These are phyloP conservation scores for Caenorhabditis macrosperma DNA, from an alignment of 2,888 invertebrate genomes.

Conservation along the genomic window DNA sequence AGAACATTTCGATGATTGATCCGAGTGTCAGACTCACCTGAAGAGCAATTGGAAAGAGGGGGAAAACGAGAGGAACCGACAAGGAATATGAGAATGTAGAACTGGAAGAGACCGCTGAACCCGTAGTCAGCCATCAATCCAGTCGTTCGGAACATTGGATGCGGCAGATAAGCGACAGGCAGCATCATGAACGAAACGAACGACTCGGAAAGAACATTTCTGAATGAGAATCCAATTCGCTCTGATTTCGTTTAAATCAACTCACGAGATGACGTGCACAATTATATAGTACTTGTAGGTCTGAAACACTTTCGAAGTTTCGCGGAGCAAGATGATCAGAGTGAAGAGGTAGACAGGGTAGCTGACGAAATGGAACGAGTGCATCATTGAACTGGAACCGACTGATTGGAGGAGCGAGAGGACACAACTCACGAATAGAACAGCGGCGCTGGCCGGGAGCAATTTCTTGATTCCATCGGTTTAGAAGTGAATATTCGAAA, in stretches of 20 bases:
- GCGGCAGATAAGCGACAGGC: not conserved
- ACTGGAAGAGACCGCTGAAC: slow-evolving; percentile 3
- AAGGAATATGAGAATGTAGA: not conserved
- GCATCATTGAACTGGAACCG: not conserved
- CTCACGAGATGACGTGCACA: not conserved
- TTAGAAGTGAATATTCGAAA: too few relatives aligned
- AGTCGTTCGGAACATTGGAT: not conserved
- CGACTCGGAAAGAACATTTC: not conserved
- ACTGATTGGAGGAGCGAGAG: not conserved
- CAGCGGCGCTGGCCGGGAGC: not conserved
- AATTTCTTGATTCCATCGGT: too few relatives aligned
- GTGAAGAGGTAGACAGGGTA: not conserved
- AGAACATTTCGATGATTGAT: slow-evolving; percentile 15
- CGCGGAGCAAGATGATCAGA: not conserved
- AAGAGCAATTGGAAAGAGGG: not conserved
- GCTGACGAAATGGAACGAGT: not conserved
- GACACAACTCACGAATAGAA: not conserved
- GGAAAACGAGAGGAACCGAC: not conserved
- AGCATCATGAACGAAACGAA: slow-evolving; percentile 9
- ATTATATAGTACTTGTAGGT: slow-evolving; percentile 8
- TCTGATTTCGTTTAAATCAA: not conserved
- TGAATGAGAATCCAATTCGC: not conserved
- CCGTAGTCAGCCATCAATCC: not conserved
- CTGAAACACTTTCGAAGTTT: not conserved
- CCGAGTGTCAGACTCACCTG: not conserved